Percentiles rank a stretch among this genome's conserved stretches.
phyloP scores from a whole-genome alignment of 2,113 vertebrate species.

The Petaurus breviceps region DNA sequence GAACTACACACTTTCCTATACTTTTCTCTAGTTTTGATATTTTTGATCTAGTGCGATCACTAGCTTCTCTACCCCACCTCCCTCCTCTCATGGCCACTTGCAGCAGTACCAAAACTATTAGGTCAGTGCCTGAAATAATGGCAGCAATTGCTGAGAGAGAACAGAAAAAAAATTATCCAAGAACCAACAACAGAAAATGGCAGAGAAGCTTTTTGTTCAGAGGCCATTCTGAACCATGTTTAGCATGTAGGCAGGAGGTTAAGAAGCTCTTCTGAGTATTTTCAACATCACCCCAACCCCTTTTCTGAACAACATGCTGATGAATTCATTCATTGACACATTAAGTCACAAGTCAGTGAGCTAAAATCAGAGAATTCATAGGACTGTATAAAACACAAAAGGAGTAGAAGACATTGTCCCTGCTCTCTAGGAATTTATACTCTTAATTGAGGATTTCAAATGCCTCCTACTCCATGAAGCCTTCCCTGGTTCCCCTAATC shows the following conservation, averaged over 20 bases:
- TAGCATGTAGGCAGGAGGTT: background rate
- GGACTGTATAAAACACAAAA: background rate
- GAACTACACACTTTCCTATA: background rate
- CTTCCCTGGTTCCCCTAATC: background rate
- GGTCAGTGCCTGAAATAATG: background rate
- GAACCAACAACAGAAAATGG: background rate
- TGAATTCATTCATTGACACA: conserved; percentile 9
- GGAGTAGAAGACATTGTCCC: background rate
- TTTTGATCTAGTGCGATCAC: background rate
- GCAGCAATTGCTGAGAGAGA: background rate
- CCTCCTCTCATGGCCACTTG: background rate
- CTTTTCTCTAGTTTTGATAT: background rate
- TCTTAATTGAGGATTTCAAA: background rate
- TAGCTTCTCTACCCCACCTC: background rate
- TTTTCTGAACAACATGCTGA: conserved; percentile 33
- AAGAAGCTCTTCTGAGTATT: background rate
- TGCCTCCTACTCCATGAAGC: background rate
- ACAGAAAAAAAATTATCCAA: background rate
- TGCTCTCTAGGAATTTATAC: background rate
- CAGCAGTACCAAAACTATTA: background rate
- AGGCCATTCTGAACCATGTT: background rate
- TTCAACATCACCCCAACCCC: background rate
- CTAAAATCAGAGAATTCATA: background rate
- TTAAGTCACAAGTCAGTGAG: background rate
- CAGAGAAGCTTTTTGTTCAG: background rate